phyloP scores from a whole-genome alignment of 2,888 invertebrate species.

The Platypus cylindrus region DNA sequence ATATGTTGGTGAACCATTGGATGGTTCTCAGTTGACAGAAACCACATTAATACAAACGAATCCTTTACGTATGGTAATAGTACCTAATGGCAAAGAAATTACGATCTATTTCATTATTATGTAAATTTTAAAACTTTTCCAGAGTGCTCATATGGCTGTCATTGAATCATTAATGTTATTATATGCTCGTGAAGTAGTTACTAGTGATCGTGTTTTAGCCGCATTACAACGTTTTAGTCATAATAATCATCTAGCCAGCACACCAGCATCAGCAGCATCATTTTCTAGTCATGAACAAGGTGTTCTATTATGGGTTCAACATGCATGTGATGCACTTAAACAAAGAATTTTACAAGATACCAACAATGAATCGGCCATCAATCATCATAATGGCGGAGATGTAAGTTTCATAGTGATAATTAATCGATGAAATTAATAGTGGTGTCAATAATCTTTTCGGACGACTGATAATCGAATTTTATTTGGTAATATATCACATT shows the following conservation, averaged over 20 bases:
- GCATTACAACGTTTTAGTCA: conserved; percentile 73
- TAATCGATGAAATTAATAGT: not conserved
- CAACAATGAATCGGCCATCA: conserved; percentile 25
- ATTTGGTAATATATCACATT: no score
- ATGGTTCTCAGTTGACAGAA: conserved; percentile 76
- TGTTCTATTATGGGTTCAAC: conserved; percentile 78
- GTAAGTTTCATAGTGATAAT: conserved; percentile 16
- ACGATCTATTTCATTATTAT: no score
- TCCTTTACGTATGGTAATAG: conserved; percentile 86
- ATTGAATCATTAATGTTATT: conserved; percentile 91
- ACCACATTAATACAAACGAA: conserved; percentile 92
- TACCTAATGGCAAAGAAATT: no score
- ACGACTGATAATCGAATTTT: no score
- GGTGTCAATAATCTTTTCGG: no score
- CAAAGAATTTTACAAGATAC: conserved; percentile 40
- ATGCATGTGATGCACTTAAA: conserved; percentile 69
- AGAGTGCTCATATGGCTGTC: conserved; percentile 92
- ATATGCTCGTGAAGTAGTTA: conserved; percentile 85
- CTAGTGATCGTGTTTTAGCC: conserved; percentile 72
- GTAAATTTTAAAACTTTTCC: no score
- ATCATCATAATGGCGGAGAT: conserved; percentile 24
- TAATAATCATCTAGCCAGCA: conserved; percentile 36
- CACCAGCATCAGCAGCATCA: conserved; percentile 25
- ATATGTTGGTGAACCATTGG: conserved; percentile 68
- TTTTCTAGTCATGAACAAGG: conserved; percentile 65